Percentiles rank a stretch among this genome's conserved stretches.
phyloP scores from a whole-genome alignment of 2,888 invertebrate species.

The Rugalucina vietnamica region DNA sequence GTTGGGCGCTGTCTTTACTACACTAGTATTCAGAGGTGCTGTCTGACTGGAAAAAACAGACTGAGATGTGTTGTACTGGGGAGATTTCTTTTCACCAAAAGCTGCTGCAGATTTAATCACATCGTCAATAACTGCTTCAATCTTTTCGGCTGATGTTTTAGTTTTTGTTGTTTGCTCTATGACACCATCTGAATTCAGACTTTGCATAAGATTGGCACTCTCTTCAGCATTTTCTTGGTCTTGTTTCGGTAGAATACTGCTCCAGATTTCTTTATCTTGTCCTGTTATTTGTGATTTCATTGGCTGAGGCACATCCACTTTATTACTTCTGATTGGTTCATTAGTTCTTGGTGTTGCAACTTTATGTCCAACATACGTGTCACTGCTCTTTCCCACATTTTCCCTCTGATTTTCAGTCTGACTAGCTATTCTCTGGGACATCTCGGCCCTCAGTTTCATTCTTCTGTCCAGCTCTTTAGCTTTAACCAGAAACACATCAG shows the following conservation, averaged over 20 bases:
- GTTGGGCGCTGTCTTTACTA: too few relatives aligned
- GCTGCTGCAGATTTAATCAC: neutral
- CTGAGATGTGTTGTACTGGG: neutral
- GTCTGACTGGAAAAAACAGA: too few relatives aligned
- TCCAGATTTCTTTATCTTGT: neutral
- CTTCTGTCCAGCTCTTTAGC: constrained; percentile 35
- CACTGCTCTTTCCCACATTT: too few relatives aligned
- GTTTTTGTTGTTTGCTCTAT: constrained; percentile 19
- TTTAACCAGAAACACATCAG: constrained; percentile 50
- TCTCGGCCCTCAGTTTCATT: constrained; percentile 21
- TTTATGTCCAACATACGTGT: too few relatives aligned
- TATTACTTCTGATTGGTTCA: too few relatives aligned
- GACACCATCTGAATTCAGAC: constrained; percentile 31
- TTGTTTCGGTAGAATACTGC: neutral
- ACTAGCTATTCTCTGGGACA: neutral
- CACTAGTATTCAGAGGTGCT: too few relatives aligned
- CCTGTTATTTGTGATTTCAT: neutral
- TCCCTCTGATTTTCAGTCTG: neutral
- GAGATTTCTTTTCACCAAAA: neutral
- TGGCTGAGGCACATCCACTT: too few relatives aligned
- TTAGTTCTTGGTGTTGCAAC: too few relatives aligned
- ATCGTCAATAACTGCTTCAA: constrained; percentile 5
- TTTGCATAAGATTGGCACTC: too few relatives aligned
- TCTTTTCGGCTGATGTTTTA: neutral
- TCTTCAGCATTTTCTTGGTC: too few relatives aligned